Base-by-base conservation (phyloP, 2,113 vertebrate species). In the Noctilio leporinus region DNA sequence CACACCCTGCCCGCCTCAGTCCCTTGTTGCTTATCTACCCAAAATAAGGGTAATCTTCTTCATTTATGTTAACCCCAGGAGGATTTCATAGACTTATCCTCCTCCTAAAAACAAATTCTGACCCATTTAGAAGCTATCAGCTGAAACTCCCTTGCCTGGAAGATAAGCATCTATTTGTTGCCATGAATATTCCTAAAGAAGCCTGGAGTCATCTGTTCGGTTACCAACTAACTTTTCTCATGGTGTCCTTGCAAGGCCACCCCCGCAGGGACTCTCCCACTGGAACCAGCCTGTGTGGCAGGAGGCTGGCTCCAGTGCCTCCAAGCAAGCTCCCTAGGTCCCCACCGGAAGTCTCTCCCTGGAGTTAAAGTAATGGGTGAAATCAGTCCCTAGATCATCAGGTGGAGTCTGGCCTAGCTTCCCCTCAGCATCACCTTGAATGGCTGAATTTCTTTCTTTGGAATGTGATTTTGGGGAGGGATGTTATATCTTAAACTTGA, bases 161-260 rank as follows among this genome's bases (percentile, higher is more conserved):
- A 87, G 53, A 64, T 30, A 38, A 47, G 55, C 33, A 62, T 51
- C 20, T 20, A 28, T 67, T 26, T 57, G 10, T 82, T 40, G 33
- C 47, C 33, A 10, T 8, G 47, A 91, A 55, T 89, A 51, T 49
- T 65, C 67, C 51, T 1, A 30, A 35, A 75, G 92, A 82, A 86
- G 55, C 33, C 45, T 35, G 45, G 57, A 72, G 40, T 33, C 47
- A 88, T 45, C 55, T 19, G 86, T 53, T 51, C 14, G 19, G 88
- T 86, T 73, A 62, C 84, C 82, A 76, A 88, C 89, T 84, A 89
- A 93, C 93, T 97, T 95, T 95, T 83, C 78, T 85, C 73, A 80
- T 30, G 78, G 9, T 86, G 69, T 96, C 78, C 86, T 53, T 33
- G 45, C 38, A 5, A 38, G 73, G 83, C 59, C 88, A 94, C 77